Evolutionary conservation across 2,113 vertebrate genomes (phyloP), one percentile per base, ranked within the genome.

Genomic region (Pyxicephalus adspersus): DNA sequence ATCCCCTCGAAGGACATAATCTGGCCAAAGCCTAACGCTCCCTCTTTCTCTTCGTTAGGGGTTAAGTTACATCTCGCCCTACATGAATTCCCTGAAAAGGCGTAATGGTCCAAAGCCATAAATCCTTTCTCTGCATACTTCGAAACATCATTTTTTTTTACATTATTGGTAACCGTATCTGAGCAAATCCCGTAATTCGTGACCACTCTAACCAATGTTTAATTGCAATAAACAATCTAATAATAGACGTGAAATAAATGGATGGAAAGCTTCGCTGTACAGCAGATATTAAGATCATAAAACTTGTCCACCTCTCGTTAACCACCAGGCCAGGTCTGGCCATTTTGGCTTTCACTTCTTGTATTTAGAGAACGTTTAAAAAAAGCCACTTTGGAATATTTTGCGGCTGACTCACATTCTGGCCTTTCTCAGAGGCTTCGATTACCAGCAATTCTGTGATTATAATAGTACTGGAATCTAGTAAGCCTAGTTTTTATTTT

Each of bases 141-240:
- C 20, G 60, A 64, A 55, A 64, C 64, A 64, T 75, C 20, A 15
- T 58, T 71, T 65, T 66, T 82, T 74, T 67, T 51, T 60, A 20
- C 22, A 64, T 64, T 28, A 70, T 80, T 75, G 64, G 80, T 82
- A 82, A 82, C 80, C 28, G 28, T 75, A 82, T 82, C 70, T 82
- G 58, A 66, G 70, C 63, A 82, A 75, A 75, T 82, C 80, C 80
- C 70, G 80, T 82, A 82, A 82, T 67, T 63, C 60, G 0, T 23
- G 11, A 75, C 80, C 80, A 75, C 80, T 3, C 6, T 75, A 19
- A 75, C 80, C 80, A 64, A 82, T 51, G 66, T 75, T 82, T 82
- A 82, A 82, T 82, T 75, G 75, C 61, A 75, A 82, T 58, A 82
- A 75, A 75, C 63, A 82, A 51, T 64, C 80, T 82, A 82, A 65